A percentile compares a stretch with the other conserved stretches of the same genome.
Evolutionary conservation across 2,797 vertebrate genomes (phyloP).

Genomic region (Catostomus latipinnis): DNA sequence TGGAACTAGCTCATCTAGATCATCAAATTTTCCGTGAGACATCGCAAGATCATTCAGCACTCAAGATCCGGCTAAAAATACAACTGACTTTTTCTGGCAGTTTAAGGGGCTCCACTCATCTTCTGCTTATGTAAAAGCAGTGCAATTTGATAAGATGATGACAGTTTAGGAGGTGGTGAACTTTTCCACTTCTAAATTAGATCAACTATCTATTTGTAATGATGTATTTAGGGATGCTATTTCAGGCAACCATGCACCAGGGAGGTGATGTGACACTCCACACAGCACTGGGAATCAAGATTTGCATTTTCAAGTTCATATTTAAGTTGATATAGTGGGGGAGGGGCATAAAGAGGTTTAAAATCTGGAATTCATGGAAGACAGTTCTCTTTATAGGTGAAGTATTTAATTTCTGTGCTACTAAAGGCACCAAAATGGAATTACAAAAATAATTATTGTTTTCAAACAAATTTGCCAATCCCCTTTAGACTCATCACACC

Average conservation of each 20-base stretch:
- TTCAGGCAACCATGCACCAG: slow-evolving; percentile 63
- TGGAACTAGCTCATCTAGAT: slow-evolving; percentile 20
- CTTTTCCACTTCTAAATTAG: slow-evolving; percentile 23
- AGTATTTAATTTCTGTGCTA: no score
- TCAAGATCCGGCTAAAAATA: slow-evolving; percentile 54
- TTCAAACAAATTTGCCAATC: no score
- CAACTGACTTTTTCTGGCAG: not conserved
- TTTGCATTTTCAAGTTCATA: slow-evolving; percentile 49
- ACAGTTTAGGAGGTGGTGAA: slow-evolving; percentile 55
- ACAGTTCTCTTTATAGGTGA: slow-evolving; percentile 29
- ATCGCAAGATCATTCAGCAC: slow-evolving; percentile 19
- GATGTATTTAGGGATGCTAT: slow-evolving; percentile 65
- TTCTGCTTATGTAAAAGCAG: slow-evolving; percentile 37
- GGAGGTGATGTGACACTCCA: slow-evolving; percentile 62
- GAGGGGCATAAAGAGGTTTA: slow-evolving; percentile 39
- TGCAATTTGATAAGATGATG: slow-evolving; percentile 44
- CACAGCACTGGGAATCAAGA: slow-evolving; percentile 59
- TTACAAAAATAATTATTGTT: no score
- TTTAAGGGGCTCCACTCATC: slow-evolving; percentile 10
- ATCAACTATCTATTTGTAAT: slow-evolving; percentile 61
- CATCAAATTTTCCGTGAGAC: slow-evolving; percentile 34
- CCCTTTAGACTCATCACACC: no score
- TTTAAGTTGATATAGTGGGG: slow-evolving; percentile 51
- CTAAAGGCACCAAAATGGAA: no score
- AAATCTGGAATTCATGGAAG: slow-evolving; percentile 41